Evolutionary conservation across 2,888 invertebrate species (phyloP).

Genomic region (Anticlea derivata): DNA sequence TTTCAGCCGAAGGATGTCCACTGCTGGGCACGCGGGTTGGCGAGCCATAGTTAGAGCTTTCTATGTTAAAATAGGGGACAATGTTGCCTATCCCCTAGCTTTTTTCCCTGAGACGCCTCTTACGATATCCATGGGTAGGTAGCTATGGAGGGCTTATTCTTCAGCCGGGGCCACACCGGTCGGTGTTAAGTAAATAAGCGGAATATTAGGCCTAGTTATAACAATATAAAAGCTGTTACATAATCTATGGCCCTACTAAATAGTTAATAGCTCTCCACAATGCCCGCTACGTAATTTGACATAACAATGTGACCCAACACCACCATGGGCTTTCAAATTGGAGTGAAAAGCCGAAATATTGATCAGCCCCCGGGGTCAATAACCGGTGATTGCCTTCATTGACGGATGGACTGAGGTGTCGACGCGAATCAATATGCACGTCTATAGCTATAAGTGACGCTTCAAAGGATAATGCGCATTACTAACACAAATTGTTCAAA

Average conservation of each 20-base stretch:
- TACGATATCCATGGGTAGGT: too few relatives aligned
- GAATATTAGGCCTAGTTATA: too few relatives aligned
- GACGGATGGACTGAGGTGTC: constrained; percentile 41
- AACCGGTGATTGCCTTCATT: constrained; percentile 66
- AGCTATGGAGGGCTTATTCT: too few relatives aligned
- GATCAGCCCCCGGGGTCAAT: constrained; percentile 58
- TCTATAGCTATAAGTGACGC: not conserved
- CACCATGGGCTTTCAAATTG: constrained; percentile 54
- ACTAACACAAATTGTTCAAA: too few relatives aligned
- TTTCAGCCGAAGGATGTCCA: too few relatives aligned
- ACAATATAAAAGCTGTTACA: not conserved
- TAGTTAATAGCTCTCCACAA: constrained; percentile 3
- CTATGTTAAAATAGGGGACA: too few relatives aligned
- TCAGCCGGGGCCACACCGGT: too few relatives aligned
- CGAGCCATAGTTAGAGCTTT: too few relatives aligned
- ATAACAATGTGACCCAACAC: constrained; percentile 42
- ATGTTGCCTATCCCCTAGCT: too few relatives aligned
- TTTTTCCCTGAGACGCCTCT: too few relatives aligned
- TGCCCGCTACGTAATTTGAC: constrained; percentile 27
- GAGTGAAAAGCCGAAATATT: constrained; percentile 68
- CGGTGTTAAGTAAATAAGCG: too few relatives aligned
- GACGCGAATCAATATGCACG: constrained; percentile 3
- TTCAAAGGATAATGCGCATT: not conserved
- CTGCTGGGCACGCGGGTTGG: too few relatives aligned
- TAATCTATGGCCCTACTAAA: not conserved